Evolutionary conservation across 2,113 vertebrate species (phyloP), one percentile per base, ranked within the genome.

Genomic region (Sialia sialis): DNA sequence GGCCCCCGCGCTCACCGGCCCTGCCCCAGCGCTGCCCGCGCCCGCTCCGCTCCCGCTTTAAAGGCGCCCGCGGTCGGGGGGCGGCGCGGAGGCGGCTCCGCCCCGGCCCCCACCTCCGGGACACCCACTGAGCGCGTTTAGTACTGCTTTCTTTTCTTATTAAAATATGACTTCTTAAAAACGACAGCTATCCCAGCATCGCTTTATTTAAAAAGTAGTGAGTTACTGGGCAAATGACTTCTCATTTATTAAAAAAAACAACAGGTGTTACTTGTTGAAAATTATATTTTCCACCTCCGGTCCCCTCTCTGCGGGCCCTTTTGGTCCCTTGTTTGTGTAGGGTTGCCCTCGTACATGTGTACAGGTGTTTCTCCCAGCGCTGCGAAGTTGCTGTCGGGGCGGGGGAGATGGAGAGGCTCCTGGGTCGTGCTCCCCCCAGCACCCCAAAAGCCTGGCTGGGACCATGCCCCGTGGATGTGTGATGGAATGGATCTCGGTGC

Each of bases 161-260:
- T 38, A 10, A 69, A 82, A 6, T 32, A 18, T 19, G 7, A 3
- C n/a, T 56, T 30, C 5, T 9, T n/a, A 5, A 43, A 38, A 41
- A 0, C 41, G 5, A 2, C 1, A 1, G 5, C 5, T 14, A 1
- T 2, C 3, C 3, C 4, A 52, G 16, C 8, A 5, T 1, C 6
- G 0, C 12, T 59, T 30, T 8, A 0, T 46, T 15, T 18, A 6
- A 52, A 20, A 55, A 83, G 26, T 4, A 9, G 26, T 3, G 21
- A 32, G 16, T 22, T 60, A 4, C 5, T 5, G 17, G 48, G 48
- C 43, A 16, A 76, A 21, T 25, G 21, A 20, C 25, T 27, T 7
- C 4, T 2, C n/a, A 13, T 55, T 69, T 29, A 16, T 66, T 43
- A 8, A 14, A 59, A 44, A 9, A 51, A 10, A 16, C 5, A 46